Evolutionary conservation across 2,888 invertebrate species (phyloP), one percentile per base, ranked within the genome.

Genomic region (Crioceris asparagi): DNA sequence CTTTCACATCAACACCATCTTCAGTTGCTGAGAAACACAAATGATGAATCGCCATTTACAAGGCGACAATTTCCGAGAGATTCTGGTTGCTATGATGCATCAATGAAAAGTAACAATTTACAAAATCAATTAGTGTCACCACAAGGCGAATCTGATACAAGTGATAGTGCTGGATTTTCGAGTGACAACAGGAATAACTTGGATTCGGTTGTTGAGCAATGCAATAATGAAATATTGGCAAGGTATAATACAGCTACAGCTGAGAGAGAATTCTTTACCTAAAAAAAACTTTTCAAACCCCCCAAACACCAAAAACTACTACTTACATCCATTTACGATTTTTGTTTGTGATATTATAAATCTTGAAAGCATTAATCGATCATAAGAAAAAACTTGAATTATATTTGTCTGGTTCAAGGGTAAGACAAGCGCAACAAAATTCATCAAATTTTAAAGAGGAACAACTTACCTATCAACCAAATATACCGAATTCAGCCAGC

Each of bases 41-140:
- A 32, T 14, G 36, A 33, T 16, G 36, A 33, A 17, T 82, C 83
- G 3, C 81, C 83, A n/a, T 84, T 84, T 54, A 82, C 80, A 14
- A 69, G 83, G 36, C 70, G 82, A 11, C 83, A 84, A 54, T 83
- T 83, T 62, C 82, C 83, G 5, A 74, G 84, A n/a, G 84, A 84
- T 60, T 84, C 83, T 2, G 84, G 84, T 31, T 84, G 83, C 60
- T 84, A 84, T 54, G 84, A 84, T 61, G 76, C 69, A 16, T 50
- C 61, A 14, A 35, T 60, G 36, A 58, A 57, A 43, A 51, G 68
- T 36, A 72, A 74, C 2, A 66, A 68, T n/a, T n/a, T n/a, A 54
- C 71, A 57, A 35, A 45, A 46, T 14, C 49, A 50, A 18, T 49
- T 50, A 18, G 43, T 56, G 55, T 76, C 60, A 59, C 75, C 61